Percentiles rank a stretch among this genome's conserved stretches.
phyloP scores from a whole-genome alignment of 2,797 vertebrate species.

The Ceyx erithaca region DNA sequence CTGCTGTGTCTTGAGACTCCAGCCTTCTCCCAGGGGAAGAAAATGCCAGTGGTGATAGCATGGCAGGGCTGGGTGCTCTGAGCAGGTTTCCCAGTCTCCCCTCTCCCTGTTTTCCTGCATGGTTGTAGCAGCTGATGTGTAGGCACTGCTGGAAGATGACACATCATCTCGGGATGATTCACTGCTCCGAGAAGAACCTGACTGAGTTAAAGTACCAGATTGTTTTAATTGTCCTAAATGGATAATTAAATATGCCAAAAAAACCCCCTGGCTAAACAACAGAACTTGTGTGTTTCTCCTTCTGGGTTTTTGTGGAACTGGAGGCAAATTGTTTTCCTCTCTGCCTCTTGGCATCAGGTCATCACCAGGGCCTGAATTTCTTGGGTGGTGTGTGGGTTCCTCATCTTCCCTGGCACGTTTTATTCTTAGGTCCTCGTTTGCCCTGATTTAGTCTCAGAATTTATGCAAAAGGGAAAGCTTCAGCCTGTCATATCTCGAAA shows the following conservation, averaged over 20 bases:
- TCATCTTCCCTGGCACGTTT: neutral
- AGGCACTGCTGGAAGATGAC: slow-evolving; percentile 67
- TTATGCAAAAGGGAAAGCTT: neutral
- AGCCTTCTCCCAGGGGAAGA: neutral
- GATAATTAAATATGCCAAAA: slow-evolving; percentile 43
- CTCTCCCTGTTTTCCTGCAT: slow-evolving; percentile 28
- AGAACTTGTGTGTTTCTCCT: neutral
- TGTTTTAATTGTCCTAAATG: slow-evolving; percentile 48
- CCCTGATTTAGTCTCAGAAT: neutral
- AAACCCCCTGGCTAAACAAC: neutral
- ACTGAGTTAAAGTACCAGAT: slow-evolving; percentile 53
- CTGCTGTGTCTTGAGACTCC: neutral
- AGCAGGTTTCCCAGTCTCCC: neutral
- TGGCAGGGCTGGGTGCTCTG: neutral
- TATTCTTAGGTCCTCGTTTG: neutral
- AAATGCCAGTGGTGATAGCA: neutral
- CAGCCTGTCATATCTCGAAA: neutral
- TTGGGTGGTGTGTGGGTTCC: neutral
- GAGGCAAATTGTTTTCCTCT: neutral
- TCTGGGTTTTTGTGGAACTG: neutral
- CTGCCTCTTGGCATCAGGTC: neutral
- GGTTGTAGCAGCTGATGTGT: slow-evolving; percentile 71
- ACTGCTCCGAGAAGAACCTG: slow-evolving; percentile 35
- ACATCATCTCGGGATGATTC: slow-evolving; percentile 52
- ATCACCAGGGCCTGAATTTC: neutral